phyloP scores from a whole-genome alignment of 2,888 invertebrate species.

The Nomada ruficornis region DNA sequence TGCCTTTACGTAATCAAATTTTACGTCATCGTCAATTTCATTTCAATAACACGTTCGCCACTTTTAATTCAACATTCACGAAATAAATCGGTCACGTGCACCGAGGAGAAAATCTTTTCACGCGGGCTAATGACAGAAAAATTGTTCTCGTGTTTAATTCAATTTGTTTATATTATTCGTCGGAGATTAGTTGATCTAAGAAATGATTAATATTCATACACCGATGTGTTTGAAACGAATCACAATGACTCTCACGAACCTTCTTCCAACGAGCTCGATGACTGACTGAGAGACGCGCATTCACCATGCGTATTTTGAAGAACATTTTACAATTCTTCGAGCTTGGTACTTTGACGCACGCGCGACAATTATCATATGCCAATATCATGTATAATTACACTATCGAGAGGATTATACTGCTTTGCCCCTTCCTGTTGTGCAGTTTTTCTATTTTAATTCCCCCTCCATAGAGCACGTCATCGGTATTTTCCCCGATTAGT shows the following conservation, averaged over 20 bases:
- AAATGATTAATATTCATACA: background rate
- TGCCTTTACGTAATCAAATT: too few relatives aligned
- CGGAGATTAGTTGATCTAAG: background rate
- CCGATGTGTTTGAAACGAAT: background rate
- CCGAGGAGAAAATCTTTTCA: background rate
- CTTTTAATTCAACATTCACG: background rate
- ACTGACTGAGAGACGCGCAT: slow-evolving; percentile 31
- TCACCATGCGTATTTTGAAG: background rate
- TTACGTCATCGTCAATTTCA: background rate
- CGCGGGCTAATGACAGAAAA: slow-evolving; percentile 1
- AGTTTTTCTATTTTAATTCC: background rate
- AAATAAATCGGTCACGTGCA: background rate
- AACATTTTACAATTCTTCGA: slow-evolving; percentile 12
- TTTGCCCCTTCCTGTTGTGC: background rate
- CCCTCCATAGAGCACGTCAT: background rate
- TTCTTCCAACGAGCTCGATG: background rate
- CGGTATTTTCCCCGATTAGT: background rate
- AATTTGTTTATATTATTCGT: background rate
- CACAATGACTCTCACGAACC: slow-evolving; percentile 10
- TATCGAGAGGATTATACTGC: background rate
- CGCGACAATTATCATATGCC: slow-evolving; percentile 10
- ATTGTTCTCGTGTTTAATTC: background rate
- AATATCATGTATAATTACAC: background rate
- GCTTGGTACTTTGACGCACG: slow-evolving; percentile 13
- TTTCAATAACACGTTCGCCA: background rate